Percentiles rank a stretch among this genome's conserved stretches.
Conservation (phyloP, 1,140 invertebrate genomes). For the Reticulitermes speratus region DNA sequence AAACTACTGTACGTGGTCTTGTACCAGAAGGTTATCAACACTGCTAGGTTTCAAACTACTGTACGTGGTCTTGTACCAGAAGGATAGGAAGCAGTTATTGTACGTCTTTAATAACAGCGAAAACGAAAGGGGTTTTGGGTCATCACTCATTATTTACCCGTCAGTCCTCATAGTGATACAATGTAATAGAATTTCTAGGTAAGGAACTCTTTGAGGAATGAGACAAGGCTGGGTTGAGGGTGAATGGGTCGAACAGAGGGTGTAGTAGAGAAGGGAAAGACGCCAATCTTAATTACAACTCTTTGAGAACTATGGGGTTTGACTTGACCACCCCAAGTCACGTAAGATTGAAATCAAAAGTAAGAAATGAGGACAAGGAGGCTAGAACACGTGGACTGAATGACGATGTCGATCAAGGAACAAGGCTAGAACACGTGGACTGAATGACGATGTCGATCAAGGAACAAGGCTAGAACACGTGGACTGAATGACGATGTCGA, state of each 20-base stretch:
- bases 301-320: constrained; percentile 18
- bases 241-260: constrained; percentile 8
- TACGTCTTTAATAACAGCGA: constrained; percentile 19
- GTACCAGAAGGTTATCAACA: neutral
- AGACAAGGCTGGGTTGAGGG: neutral
- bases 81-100: neutral
- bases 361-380: neutral
- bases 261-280: neutral
- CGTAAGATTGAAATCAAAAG: constrained; percentile 10
- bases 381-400: neutral
- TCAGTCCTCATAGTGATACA: constrained; percentile 2
- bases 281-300: constrained; percentile 19
- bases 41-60: neutral
- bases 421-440: no score
- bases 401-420: no score
- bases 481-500: neutral
- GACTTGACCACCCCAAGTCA: constrained; percentile 17
- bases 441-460: no score
- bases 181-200: constrained; percentile 19
- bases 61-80: neutral
- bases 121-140: constrained; percentile 14
- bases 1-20: neutral
- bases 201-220: neutral
- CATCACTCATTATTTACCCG: constrained; percentile 9
- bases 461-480: neutral